These are phyloP conservation scores for Bombylius discolor DNA, from an alignment of 2,888 invertebrate genomes.

Conservation along the genomic window DNA sequence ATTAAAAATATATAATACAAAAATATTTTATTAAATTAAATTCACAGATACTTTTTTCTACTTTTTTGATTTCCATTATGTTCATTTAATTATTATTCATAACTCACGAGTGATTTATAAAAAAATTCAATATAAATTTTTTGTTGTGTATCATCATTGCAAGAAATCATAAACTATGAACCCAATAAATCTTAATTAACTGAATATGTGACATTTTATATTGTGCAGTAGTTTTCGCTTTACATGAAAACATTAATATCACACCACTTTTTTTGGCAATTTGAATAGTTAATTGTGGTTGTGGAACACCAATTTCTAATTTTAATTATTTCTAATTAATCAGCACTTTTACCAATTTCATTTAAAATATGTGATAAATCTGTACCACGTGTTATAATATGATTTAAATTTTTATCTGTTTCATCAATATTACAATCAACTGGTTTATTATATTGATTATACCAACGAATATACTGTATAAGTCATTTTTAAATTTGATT, in stretches of 20 bases:
- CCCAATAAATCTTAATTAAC: conserved; percentile 68
- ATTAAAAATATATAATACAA: too few relatives aligned
- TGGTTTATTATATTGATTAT: conserved; percentile 58
- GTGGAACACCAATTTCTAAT: conserved; percentile 64
- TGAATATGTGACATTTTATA: conserved; percentile 70
- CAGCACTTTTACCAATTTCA: conserved; percentile 72
- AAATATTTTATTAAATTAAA: too few relatives aligned
- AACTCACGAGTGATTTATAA: conserved; percentile 48
- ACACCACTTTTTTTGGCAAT: conserved; percentile 73
- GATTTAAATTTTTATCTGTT: conserved; percentile 26
- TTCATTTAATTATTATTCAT: conserved; percentile 17
- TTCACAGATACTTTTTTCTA: too few relatives aligned
- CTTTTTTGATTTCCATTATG: too few relatives aligned
- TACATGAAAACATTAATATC: conserved; percentile 71
- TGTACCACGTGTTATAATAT: conserved; percentile 42
- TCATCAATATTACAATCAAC: conserved; percentile 54
- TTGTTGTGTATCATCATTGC: conserved; percentile 59
- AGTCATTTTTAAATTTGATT: conserved; percentile 65
- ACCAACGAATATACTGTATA: conserved; percentile 65
- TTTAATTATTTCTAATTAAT: conserved; percentile 65
- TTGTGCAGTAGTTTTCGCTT: conserved; percentile 47
- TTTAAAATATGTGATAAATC: conserved; percentile 64
- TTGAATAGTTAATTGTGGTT: conserved; percentile 58
- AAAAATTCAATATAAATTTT: conserved; percentile 80
- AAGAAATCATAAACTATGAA: conserved; percentile 74